Conservation (phyloP, 2,797 vertebrate species). For the Muraenolepis orangiensis region DNA sequence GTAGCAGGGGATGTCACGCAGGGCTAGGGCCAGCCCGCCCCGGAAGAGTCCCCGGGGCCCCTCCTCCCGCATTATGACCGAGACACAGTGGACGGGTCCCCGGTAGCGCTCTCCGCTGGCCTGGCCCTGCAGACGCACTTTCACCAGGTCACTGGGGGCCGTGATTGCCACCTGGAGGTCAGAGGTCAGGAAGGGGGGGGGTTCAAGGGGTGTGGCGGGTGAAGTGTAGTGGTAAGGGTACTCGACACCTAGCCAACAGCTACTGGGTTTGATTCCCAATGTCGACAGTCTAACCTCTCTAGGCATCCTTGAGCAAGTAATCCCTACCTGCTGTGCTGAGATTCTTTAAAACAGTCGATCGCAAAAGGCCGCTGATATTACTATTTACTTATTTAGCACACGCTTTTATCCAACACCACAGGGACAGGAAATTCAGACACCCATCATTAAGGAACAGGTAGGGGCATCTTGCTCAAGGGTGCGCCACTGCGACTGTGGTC, state of each 20-base stretch:
- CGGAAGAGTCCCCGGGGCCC: constrained; percentile 74
- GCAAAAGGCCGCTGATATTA: too few species aligned
- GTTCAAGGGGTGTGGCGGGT: too few species aligned
- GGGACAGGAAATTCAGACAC: background rate
- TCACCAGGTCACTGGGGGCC: constrained; percentile 81
- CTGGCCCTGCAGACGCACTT: constrained; percentile 85
- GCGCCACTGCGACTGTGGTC: background rate
- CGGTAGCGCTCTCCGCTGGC: constrained; percentile 50
- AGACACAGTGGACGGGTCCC: constrained; percentile 74
- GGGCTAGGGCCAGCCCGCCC: constrained; percentile 71
- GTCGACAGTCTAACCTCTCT: background rate
- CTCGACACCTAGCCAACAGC: background rate
- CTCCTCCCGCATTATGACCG: constrained; percentile 69
- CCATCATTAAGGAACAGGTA: background rate
- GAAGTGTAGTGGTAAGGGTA: background rate
- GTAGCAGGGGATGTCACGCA: constrained; percentile 78
- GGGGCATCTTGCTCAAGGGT: background rate
- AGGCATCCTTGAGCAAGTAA: background rate
- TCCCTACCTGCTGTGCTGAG: background rate
- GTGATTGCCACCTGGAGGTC: constrained; percentile 66
- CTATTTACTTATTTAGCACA: background rate
- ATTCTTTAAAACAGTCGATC: too few species aligned
- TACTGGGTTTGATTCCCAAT: background rate
- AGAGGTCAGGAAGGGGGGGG: background rate
- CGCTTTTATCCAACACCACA: background rate